Base-by-base conservation (phyloP, 2,113 vertebrate species). In the Irena cyanogastra region DNA sequence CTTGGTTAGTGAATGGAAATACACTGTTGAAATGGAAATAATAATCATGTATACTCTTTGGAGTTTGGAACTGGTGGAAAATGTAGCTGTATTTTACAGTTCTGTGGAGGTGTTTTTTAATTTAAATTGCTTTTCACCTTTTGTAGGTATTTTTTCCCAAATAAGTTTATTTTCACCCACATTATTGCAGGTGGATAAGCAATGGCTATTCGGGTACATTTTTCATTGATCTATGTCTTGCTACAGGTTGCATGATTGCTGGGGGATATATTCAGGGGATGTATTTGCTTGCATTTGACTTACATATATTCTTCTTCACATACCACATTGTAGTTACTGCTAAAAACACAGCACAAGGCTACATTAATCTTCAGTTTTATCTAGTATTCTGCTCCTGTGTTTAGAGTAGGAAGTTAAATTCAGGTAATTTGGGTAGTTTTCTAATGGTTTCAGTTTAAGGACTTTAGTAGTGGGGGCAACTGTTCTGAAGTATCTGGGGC, bases 91-190 rank as follows among this genome's bases (percentile, higher is more conserved):
- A 30, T 49, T 61, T 90, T 84, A 10, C 37, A 27, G 45, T 56
- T 68, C 20, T 68, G 1, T 7, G 15, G 42, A 66, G 24, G 3
- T 49, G 2, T 35, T 61, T 64, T 54, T 57, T 7, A 47, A 70
- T 47, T 78, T 60, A 8, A 70, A 37, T 64, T 66, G 20, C 2
- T 83, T 82, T 92, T 60, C 33, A 8, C 28, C 3, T 63, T 44
- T 61, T 74, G 14, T 47, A 13, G 1, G 0, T 0, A 22, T 6
- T 71, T 69, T 52, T 52, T 2, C 10, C 1, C n/a, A n/a, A 39
- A 10, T 50, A 28, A 9, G 23, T 49, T 42, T 78, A 19, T 60
- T 27, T 93, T 66, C 27, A 39, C 16, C 4, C 69, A 3, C 19
- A 2, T 75, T 54, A 20, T 26, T 60, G 33, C 16, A 69, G 53